These are phyloP conservation scores for Popillia japonica DNA, from an alignment of 1,140 invertebrate genomes.

Conservation along the genomic window DNA sequence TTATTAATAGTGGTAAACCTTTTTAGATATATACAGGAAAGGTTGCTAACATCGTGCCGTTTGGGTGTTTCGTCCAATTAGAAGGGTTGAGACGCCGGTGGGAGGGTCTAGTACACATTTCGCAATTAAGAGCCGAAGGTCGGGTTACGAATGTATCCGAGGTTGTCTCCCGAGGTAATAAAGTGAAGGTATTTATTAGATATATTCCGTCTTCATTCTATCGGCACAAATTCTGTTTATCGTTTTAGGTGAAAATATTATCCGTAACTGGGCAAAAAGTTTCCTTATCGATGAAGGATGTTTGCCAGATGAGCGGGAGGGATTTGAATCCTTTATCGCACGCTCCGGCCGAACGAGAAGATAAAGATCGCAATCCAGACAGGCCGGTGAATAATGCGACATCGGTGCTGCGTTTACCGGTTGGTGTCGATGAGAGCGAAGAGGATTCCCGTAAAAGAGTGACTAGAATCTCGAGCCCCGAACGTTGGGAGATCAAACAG, in stretches of 20 bases:
- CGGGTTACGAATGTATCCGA: constrained; percentile 94
- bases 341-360: constrained; percentile 70
- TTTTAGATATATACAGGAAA: constrained; percentile 89
- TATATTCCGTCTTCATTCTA: constrained; percentile 7
- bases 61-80: constrained; percentile 97
- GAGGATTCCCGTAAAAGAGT: constrained; percentile 83
- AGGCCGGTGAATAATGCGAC: constrained; percentile 69
- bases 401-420: constrained; percentile 74
- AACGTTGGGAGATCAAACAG: constrained; percentile 89
- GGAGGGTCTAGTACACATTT: constrained; percentile 98
- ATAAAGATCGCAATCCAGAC: constrained; percentile 85
- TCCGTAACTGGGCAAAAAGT: constrained; percentile 93
- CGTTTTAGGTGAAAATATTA: constrained; percentile 77
- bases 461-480: constrained; percentile 94
- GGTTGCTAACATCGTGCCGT: constrained; percentile 94
- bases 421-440: constrained; percentile 74
- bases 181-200: constrained; percentile 77
- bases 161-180: constrained; percentile 90
- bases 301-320: constrained; percentile 92
- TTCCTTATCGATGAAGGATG: constrained; percentile 98
- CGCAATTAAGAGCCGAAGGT: constrained; percentile 91
- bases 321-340: constrained; percentile 90
- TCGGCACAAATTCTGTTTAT: constrained; percentile 18
- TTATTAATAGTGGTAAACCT: constrained; percentile 43
- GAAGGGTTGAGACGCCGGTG: constrained; percentile 87